Conservation (phyloP, 2,888 invertebrate species). For the Phyllotreta cruciferae region DNA sequence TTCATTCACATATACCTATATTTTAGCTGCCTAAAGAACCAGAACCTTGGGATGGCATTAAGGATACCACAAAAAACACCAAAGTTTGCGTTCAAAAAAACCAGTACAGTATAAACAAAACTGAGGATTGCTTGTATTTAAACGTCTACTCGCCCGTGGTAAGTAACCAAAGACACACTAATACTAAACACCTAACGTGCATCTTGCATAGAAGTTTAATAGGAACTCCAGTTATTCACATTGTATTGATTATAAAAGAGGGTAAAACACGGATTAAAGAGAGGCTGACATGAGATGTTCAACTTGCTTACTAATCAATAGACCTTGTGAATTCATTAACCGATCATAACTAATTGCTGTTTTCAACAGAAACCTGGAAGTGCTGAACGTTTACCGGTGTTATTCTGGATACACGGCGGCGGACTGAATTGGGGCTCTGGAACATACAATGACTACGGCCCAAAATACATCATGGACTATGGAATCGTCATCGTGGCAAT, state of each 20-base stretch:
- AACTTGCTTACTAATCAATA: no score
- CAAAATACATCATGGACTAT: conserved; percentile 63
- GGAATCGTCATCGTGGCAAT: conserved; percentile 72
- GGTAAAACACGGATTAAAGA: no score
- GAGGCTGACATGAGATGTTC: no score
- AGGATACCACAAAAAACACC: conserved; percentile 19
- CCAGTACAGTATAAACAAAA: conserved; percentile 7
- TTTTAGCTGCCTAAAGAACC: conserved; percentile 23
- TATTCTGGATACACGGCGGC: conserved; percentile 57
- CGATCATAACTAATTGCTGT: background rate
- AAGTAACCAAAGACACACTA: no score
- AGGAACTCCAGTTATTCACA: no score
- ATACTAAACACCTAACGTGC: no score
- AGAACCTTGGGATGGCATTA: conserved; percentile 19
- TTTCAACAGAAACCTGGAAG: conserved; percentile 29
- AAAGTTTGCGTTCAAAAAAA: conserved; percentile 20
- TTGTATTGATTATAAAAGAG: no score
- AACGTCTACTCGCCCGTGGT: conserved; percentile 28
- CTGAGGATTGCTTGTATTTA: conserved; percentile 26
- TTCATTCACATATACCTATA: background rate
- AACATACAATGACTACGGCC: conserved; percentile 41
- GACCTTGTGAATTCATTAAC: background rate
- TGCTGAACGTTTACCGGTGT: conserved; percentile 49
- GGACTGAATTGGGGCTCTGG: conserved; percentile 48
- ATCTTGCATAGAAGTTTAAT: no score